Evolutionary conservation across 2,888 invertebrate species (phyloP).

Genomic region (Mylabris sibirica): DNA sequence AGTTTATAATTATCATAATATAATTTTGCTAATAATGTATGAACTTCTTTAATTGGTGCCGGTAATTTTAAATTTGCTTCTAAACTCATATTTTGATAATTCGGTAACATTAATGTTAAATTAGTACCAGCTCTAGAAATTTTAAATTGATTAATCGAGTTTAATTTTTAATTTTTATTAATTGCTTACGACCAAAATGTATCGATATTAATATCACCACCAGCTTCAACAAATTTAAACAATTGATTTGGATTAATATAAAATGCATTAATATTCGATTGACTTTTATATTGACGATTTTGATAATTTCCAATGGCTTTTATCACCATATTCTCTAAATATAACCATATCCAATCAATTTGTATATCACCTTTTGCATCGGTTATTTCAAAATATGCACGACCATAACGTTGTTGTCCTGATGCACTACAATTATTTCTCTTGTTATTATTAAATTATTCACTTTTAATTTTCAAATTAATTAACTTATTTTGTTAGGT

Average conservation of each 20-base stretch:
- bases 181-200: constrained; percentile 64
- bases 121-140: constrained; percentile 47
- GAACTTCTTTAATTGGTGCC: constrained; percentile 70
- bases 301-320: constrained; percentile 61
- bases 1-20: constrained; percentile 58
- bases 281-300: constrained; percentile 55
- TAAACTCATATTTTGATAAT: constrained; percentile 64
- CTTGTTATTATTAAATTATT: no score
- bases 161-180: constrained; percentile 1
- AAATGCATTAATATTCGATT: constrained; percentile 61
- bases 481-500: not conserved
- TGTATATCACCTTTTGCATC: constrained; percentile 61
- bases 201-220: constrained; percentile 67
- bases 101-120: constrained; percentile 64
- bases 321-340: constrained; percentile 64
- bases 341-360: constrained; percentile 64
- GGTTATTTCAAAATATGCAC: constrained; percentile 58
- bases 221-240: constrained; percentile 63
- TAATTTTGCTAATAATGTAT: constrained; percentile 66
- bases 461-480: not conserved
- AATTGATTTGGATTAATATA: constrained; percentile 65
- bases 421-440: constrained; percentile 25
- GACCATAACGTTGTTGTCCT: constrained; percentile 34
- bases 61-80: constrained; percentile 68
- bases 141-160: not conserved